These are phyloP conservation scores for Elachura formosa DNA, from an alignment of 2,113 vertebrate species.

Conservation along the genomic window DNA sequence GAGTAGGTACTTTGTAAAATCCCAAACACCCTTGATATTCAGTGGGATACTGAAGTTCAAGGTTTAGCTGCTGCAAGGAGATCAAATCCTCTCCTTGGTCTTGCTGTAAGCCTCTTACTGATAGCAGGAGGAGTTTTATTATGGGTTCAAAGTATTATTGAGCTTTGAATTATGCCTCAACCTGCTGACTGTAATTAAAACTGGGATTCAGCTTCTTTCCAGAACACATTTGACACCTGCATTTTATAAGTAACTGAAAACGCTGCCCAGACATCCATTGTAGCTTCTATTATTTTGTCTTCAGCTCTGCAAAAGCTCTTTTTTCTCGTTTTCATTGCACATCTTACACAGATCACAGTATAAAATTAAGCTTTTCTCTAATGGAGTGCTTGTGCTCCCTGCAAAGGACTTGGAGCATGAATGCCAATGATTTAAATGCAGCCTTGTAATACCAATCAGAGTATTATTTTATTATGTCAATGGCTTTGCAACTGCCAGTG, in stretches of 20 bases:
- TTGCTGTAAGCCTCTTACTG: background rate
- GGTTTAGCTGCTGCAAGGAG: background rate
- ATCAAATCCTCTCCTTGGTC: background rate
- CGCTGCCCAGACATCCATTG: conserved; percentile 37
- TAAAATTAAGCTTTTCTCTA: conserved; percentile 56
- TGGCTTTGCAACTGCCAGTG: conserved; percentile 46
- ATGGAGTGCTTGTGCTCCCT: conserved; percentile 49
- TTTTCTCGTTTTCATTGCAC: conserved; percentile 28
- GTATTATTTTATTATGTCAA: conserved; percentile 59
- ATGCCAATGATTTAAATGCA: conserved; percentile 66
- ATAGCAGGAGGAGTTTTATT: background rate
- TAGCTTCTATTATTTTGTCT: conserved; percentile 10
- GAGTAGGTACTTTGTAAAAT: background rate
- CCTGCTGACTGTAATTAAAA: conserved; percentile 59
- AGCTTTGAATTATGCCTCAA: conserved; percentile 8
- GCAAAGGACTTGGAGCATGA: conserved; percentile 36
- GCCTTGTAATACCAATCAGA: conserved; percentile 55
- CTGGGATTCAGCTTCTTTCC: conserved; percentile 8
- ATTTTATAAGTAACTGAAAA: conserved; percentile 32
- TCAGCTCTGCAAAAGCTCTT: conserved; percentile 16
- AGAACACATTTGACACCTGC: conserved; percentile 44
- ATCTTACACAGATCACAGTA: conserved; percentile 33
- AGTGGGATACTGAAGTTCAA: background rate
- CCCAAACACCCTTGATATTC: background rate
- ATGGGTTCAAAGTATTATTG: background rate